phyloP scores from a whole-genome alignment of 1,140 invertebrate species.

The Drosophila orosa region DNA sequence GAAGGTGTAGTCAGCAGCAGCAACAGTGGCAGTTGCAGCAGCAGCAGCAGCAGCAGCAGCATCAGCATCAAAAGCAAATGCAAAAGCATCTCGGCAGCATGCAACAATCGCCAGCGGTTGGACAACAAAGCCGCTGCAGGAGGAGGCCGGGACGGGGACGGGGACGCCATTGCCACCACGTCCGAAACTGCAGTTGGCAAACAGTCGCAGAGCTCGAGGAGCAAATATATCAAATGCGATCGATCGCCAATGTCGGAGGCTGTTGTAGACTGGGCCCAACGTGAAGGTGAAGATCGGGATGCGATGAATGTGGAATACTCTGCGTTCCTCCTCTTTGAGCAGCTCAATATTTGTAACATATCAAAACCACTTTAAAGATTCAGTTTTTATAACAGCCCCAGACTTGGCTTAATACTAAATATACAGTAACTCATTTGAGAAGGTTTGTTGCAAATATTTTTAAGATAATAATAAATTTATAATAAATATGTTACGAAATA shows the following conservation, averaged over 20 bases:
- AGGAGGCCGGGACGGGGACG: conserved; percentile 42
- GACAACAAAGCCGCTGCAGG: conserved; percentile 66
- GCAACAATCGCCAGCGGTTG: conserved; percentile 61
- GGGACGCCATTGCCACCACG: conserved; percentile 69
- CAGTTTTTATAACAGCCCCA: not conserved
- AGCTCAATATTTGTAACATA: not conserved
- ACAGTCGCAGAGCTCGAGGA: conserved; percentile 62
- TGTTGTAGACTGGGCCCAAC: conserved; percentile 40
- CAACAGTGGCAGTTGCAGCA: conserved; percentile 51
- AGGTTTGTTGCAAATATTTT: not conserved
- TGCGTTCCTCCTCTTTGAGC: not conserved
- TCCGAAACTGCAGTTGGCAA: conserved; percentile 42
- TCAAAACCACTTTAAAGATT: not conserved
- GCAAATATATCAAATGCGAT: conserved; percentile 83
- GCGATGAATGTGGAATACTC: conserved; percentile 1
- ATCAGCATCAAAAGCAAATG: conserved; percentile 21
- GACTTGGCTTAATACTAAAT: not conserved
- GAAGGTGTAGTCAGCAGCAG: conserved; percentile 67
- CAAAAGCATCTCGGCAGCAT: conserved; percentile 24
- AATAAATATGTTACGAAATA: not conserved
- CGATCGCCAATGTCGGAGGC: conserved; percentile 81
- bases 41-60: conserved; percentile 39
- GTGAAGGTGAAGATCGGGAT: not conserved
- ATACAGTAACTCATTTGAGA: not conserved
- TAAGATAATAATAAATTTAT: not conserved